Conservation (phyloP, 92 coral and sea anemone genomes). For the Galaxea fascicularis region DNA sequence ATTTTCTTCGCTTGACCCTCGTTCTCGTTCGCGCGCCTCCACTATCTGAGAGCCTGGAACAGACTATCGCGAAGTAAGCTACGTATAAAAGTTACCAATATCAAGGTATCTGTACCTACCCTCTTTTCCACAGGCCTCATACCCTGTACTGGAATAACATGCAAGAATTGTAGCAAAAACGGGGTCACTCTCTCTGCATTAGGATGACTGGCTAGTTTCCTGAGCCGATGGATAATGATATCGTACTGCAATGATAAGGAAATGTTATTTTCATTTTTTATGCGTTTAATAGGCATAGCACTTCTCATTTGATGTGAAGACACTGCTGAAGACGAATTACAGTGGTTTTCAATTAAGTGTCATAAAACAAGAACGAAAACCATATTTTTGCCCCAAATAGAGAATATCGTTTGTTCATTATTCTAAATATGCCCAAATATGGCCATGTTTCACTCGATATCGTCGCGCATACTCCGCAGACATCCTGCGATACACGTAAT, state of each 20-base stretch:
- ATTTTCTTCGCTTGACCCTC: no score
- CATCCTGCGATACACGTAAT: no score
- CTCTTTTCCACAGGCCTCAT: constrained; percentile 58
- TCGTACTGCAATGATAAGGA: constrained; percentile 67
- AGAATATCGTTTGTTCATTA: no score
- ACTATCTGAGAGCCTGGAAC: no score
- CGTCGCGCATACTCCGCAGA: no score
- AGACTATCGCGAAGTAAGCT: no score
- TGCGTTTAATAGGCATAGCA: neutral
- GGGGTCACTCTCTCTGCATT: constrained; percentile 62
- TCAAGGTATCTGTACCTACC: constrained; percentile 25
- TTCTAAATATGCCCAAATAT: no score
- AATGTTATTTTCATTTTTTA: neutral
- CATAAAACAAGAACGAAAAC: no score
- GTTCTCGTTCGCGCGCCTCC: no score
- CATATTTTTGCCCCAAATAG: no score
- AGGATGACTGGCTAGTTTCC: constrained; percentile 80
- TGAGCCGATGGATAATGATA: constrained; percentile 83
- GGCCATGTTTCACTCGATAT: no score
- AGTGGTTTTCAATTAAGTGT: no score
- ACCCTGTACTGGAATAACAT: constrained; percentile 78
- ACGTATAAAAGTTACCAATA: neutral
- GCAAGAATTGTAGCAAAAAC: constrained; percentile 71
- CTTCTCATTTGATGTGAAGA: neutral
- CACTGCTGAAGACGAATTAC: neutral